A percentile compares a stretch with the other conserved stretches of the same genome.
Evolutionary conservation across 2,113 vertebrate genomes (phyloP).

Genomic region (Bombycilla garrulus): DNA sequence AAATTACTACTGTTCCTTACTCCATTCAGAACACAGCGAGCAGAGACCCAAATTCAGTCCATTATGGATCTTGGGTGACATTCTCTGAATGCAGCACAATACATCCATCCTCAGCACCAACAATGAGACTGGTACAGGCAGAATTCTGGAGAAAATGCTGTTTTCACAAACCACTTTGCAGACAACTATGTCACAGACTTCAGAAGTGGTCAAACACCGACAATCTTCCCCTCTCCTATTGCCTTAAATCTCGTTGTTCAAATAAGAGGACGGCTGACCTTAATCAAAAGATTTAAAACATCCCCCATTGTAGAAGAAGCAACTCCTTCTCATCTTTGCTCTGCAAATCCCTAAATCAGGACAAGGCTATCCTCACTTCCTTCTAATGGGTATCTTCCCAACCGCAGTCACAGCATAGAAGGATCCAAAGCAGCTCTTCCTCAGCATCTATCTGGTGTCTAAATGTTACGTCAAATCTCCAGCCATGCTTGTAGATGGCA

Average conservation of each 20-base stretch:
- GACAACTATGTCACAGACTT: neutral
- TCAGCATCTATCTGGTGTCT: neutral
- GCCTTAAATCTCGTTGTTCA: neutral
- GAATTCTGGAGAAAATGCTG: neutral
- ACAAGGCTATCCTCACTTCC: neutral
- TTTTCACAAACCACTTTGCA: neutral
- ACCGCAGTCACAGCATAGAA: neutral
- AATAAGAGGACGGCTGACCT: neutral
- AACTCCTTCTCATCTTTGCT: neutral
- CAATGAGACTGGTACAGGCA: neutral
- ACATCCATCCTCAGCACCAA: neutral
- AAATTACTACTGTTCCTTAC: neutral
- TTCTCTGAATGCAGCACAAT: neutral
- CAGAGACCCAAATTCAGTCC: neutral
- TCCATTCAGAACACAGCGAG: neutral
- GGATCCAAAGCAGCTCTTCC: neutral
- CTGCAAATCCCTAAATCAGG: neutral
- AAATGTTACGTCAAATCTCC: neutral
- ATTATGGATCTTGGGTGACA: neutral
- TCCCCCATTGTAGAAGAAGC: rapidly evolving
- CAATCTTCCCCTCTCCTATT: neutral
- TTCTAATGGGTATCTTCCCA: neutral
- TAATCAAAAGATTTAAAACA: neutral
- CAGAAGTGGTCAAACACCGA: neutral
- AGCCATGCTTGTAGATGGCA: neutral